Conservation (phyloP, 2,888 invertebrate species). For the Acronicta psi region DNA sequence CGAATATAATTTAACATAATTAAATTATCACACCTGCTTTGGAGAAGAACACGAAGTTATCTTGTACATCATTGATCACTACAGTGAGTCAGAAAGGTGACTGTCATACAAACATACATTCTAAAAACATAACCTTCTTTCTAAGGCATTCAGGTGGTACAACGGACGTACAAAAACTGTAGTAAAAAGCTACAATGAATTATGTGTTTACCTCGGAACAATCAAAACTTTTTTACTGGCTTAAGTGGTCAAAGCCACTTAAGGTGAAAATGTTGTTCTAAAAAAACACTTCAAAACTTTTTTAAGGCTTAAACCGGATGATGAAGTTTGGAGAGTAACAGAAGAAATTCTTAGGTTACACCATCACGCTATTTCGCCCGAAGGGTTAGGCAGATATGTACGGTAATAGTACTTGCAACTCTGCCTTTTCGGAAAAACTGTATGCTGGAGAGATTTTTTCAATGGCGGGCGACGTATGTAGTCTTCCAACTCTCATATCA, state of each 20-base stretch:
- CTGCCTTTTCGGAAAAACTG: too few relatives aligned
- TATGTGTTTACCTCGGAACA: background rate
- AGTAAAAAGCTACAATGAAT: background rate
- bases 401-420: too few relatives aligned
- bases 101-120: too few relatives aligned
- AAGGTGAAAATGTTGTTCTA: background rate
- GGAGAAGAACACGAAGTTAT: too few relatives aligned
- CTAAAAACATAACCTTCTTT: background rate
- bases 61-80: too few relatives aligned
- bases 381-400: too few relatives aligned
- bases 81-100: too few relatives aligned
- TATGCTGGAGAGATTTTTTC: too few relatives aligned
- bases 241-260: slow-evolving; percentile 21
- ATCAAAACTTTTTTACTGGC: background rate
- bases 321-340: background rate
- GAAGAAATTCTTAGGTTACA: background rate
- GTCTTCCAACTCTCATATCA: too few relatives aligned
- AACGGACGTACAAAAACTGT: background rate
- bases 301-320: slow-evolving; percentile 4
- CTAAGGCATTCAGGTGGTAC: background rate
- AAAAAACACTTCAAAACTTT: slow-evolving; percentile 3
- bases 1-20: too few relatives aligned
- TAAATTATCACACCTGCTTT: too few relatives aligned
- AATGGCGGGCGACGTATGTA: too few relatives aligned
- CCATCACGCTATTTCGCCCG: background rate